These are phyloP conservation scores for Micromesistius poutassou DNA, from an alignment of 2,797 vertebrate genomes.

Conservation along the genomic window DNA sequence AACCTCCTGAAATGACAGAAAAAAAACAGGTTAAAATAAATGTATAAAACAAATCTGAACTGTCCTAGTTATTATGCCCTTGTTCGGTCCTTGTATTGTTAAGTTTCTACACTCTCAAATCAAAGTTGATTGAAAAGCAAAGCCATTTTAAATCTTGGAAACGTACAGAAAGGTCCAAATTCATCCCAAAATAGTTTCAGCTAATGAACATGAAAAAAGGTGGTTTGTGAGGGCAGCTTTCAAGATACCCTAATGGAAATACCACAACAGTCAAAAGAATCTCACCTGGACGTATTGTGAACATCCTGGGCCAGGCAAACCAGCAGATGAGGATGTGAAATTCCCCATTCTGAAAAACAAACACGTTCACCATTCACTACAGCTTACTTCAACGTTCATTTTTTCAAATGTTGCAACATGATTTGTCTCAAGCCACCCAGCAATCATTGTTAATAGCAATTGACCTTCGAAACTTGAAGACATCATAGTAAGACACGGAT, in stretches of 20 bases:
- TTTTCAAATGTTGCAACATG: neutral
- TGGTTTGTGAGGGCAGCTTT: neutral
- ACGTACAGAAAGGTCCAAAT: neutral
- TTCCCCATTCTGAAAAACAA: conserved; percentile 75
- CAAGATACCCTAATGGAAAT: neutral
- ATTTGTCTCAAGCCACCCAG: neutral
- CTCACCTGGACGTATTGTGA: conserved; percentile 70
- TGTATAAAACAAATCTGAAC: neutral
- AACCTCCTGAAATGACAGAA: conserved; percentile 74
- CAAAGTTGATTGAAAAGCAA: neutral
- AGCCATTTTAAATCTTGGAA: neutral
- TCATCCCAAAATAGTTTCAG: neutral
- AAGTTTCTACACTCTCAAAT: neutral
- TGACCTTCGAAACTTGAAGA: conserved; percentile 48
- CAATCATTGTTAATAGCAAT: neutral
- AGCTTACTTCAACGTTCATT: neutral
- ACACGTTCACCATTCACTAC: neutral
- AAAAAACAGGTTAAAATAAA: neutral
- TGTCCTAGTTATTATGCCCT: neutral
- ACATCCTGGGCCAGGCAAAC: conserved; percentile 51
- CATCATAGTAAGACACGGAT: conserved; percentile 13
- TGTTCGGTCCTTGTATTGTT: neutral
- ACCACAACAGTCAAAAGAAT: neutral
- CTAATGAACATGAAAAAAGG: neutral
- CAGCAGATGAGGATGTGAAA: conserved; percentile 56